Base-by-base conservation (phyloP, 2,888 invertebrate species). In the Ophion ventricosus region DNA sequence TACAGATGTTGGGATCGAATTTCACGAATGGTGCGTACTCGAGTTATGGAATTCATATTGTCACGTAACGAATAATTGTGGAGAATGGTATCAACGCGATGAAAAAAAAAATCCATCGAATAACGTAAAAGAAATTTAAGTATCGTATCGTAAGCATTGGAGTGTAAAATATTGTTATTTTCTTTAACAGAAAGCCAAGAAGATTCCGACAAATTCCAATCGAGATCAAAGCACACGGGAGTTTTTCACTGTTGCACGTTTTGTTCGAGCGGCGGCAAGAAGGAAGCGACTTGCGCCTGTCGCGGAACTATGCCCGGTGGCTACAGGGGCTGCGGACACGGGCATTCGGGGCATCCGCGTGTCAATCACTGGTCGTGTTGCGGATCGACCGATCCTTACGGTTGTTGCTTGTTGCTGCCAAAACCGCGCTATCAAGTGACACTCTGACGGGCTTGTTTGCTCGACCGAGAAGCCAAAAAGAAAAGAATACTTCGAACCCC, bases 291-390 rank as follows among this genome's bases (percentile, higher is more conserved):
- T 61, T 97, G 97, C 92, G 97, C 95, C 4, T 97, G 97, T 89
- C 95, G 95, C 11, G 96, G 96, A 5, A 95, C 94, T 79, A 97
- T 97, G 97, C 96, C 96, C 25, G 97, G 96, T 87, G 94, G 94
- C 63, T 94, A 94, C 85, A 91, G 89, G 93, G 97, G 97, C 11
- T 97, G 97, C 90, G 97, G 97, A 0, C 97, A 97, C 94, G 97
- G 97, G 1, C 97, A 97, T 93, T 94, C 95, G 70, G 97, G 97
- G 59, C 97, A 97, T 94, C 97, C 97, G 54, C 97, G 97, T 82
- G 93, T 95, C 84, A 94, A 96, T 11, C 97, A 97, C 94, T 97
- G 97, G 97, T 97, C 97, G 66, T 97, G 97, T 92, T 97, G 97
- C 93, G 97, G 96, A 64, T 92, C 92, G 17, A 88, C 90, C 70